Percentiles rank a stretch among this genome's conserved stretches.
Conservation (phyloP, 1,140 invertebrate genomes). For the Euura lappo region DNA sequence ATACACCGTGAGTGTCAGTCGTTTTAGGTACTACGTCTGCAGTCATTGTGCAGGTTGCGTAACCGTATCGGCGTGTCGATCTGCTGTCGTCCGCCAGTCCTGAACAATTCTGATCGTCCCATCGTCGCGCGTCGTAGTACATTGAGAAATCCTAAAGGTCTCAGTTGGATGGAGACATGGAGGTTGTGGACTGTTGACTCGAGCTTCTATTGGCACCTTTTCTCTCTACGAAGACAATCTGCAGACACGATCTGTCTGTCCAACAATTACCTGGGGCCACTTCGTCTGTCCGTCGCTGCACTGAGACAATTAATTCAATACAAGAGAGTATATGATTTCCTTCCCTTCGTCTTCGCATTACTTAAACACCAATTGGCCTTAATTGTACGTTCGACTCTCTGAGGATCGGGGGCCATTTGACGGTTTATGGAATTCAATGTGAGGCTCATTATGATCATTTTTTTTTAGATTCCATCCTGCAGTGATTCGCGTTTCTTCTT, state of each 20-base stretch:
- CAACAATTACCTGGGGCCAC: neutral
- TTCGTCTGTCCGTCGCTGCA: neutral
- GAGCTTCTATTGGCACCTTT: neutral
- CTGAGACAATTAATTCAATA: no score
- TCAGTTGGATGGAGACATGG: neutral
- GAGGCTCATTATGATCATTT: no score
- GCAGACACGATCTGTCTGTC: conserved; percentile 2
- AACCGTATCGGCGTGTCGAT: neutral
- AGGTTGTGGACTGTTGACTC: neutral
- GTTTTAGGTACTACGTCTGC: neutral
- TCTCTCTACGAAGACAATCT: neutral
- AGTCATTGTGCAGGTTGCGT: neutral
- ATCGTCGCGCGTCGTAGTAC: neutral
- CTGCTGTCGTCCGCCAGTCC: neutral
- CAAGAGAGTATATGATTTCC: no score
- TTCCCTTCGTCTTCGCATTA: no score
- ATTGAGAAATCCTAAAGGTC: neutral
- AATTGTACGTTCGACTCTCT: no score
- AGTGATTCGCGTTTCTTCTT: neutral
- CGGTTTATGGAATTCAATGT: no score
- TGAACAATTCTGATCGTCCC: neutral
- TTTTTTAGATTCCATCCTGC: neutral
- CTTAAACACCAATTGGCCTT: no score
- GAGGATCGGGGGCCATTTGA: no score
- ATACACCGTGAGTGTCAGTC: neutral